Evolutionary conservation across 2,797 vertebrate genomes (phyloP).

Genomic region (Sandelia bainsii): DNA sequence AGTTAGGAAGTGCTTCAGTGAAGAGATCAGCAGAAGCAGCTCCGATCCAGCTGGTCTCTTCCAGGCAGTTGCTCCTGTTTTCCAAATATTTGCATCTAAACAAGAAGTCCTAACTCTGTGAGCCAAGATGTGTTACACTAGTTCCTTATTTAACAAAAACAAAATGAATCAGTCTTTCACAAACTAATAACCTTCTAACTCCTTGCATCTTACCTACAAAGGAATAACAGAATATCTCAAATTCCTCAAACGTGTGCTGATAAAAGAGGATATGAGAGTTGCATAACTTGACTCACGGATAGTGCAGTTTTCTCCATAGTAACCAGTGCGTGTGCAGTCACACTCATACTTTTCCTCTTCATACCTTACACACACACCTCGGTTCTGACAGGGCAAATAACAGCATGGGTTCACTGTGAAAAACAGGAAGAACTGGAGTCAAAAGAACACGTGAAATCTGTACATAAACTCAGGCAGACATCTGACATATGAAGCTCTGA

Average conservation of each 20-base stretch:
- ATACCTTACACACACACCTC: constrained; percentile 89
- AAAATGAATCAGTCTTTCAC: background rate
- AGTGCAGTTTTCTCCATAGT: constrained; percentile 91
- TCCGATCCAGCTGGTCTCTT: constrained; percentile 34
- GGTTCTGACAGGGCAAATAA: constrained; percentile 92
- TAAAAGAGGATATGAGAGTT: constrained; percentile 43
- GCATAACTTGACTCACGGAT: constrained; percentile 85
- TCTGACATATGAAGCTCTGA: background rate
- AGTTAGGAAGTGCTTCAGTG: background rate
- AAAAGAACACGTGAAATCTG: background rate
- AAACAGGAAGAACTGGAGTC: constrained; percentile 16
- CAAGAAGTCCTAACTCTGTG: constrained; percentile 9
- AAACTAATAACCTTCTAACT: background rate
- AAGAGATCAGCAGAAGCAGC: background rate
- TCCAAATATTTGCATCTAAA: constrained; percentile 69
- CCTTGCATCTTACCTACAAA: background rate
- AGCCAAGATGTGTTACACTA: constrained; percentile 26
- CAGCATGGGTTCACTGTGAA: constrained; percentile 94
- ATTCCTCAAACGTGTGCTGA: constrained; percentile 41
- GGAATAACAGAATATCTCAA: constrained; percentile 31
- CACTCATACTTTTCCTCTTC: constrained; percentile 88
- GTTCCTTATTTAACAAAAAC: constrained; percentile 40
- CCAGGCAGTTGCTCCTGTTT: constrained; percentile 1
- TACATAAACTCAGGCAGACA: background rate
- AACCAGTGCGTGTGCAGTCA: constrained; percentile 94